phyloP scores from a whole-genome alignment of 2,888 invertebrate species.

The Nemoura dubitans region DNA sequence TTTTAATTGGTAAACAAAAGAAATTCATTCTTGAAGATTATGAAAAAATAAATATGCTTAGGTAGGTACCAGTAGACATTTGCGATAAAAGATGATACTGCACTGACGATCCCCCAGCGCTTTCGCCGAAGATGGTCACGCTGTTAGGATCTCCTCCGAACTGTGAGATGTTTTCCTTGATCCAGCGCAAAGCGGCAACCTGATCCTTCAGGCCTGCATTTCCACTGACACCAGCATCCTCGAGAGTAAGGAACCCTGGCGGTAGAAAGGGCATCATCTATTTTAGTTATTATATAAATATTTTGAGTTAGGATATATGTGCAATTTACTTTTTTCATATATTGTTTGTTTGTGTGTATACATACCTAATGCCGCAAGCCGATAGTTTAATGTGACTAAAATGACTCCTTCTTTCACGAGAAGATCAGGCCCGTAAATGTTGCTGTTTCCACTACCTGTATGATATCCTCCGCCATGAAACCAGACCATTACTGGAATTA shows the following conservation, averaged over 20 bases:
- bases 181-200: neutral
- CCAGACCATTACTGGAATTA: conserved; percentile 62
- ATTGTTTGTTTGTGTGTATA: too few species aligned
- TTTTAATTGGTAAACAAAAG: too few species aligned
- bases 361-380: conserved; percentile 49
- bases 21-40: too few species aligned
- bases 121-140: conserved; percentile 42
- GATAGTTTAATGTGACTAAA: conserved; percentile 45
- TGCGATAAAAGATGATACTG: conserved; percentile 33
- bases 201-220: conserved; percentile 23
- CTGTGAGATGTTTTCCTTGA: conserved; percentile 28
- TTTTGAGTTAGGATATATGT: too few species aligned
- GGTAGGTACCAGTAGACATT: conserved; percentile 42
- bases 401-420: conserved; percentile 48
- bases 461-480: conserved; percentile 64
- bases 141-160: conserved; percentile 41
- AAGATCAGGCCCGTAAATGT: conserved; percentile 48
- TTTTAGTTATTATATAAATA: too few species aligned
- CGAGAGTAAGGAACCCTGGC: neutral
- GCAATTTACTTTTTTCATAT: too few species aligned
- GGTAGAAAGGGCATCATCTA: too few species aligned
- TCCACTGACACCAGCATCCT: conserved; percentile 15
- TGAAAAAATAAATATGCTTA: too few species aligned
- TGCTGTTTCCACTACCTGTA: conserved; percentile 40
- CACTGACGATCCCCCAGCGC: conserved; percentile 33